A percentile compares a stretch with the other conserved stretches of the same genome.
These are phyloP conservation scores for Pseudoips prasinana DNA, from an alignment of 2,888 invertebrate species.

Conservation along the genomic window DNA sequence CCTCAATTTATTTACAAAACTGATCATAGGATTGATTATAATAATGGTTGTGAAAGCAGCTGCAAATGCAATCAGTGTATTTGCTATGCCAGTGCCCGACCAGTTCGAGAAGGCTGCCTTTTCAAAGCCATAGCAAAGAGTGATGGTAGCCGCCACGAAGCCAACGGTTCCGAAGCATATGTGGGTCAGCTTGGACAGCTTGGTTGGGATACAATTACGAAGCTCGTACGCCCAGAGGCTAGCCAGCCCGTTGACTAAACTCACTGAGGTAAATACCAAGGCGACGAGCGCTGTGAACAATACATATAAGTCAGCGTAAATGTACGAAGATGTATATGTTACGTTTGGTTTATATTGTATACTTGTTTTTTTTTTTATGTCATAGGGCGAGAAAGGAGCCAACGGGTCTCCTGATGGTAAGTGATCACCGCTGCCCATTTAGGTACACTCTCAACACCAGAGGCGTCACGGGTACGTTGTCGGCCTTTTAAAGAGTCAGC, in stretches of 20 bases:
- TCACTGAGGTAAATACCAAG: conserved; percentile 44
- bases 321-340: conserved; percentile 1
- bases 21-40: conserved; percentile 49
- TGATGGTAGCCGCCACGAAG: conserved; percentile 43
- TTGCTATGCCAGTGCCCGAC: conserved; percentile 35
- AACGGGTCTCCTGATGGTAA: too few species aligned
- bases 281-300: conserved; percentile 46
- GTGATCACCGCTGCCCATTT: too few species aligned
- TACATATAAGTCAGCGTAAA: too few species aligned
- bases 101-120: conserved; percentile 47
- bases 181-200: conserved; percentile 44
- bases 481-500: too few species aligned
- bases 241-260: conserved; percentile 43
- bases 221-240: conserved; percentile 46
- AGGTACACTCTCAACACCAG: too few species aligned
- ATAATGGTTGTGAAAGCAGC: conserved; percentile 41
- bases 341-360: not conserved
- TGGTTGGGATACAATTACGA: conserved; percentile 34
- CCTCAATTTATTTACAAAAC: conserved; percentile 30
- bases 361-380: too few species aligned
- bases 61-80: conserved; percentile 42
- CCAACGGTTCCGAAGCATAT: conserved; percentile 49
- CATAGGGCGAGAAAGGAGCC: too few species aligned
- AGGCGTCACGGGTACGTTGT: too few species aligned
- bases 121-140: conserved; percentile 53